Percentiles rank a stretch among this genome's conserved stretches.
These are phyloP conservation scores for Habrosyne pyritoides DNA, from an alignment of 2,888 invertebrate genomes.

Conservation along the genomic window DNA sequence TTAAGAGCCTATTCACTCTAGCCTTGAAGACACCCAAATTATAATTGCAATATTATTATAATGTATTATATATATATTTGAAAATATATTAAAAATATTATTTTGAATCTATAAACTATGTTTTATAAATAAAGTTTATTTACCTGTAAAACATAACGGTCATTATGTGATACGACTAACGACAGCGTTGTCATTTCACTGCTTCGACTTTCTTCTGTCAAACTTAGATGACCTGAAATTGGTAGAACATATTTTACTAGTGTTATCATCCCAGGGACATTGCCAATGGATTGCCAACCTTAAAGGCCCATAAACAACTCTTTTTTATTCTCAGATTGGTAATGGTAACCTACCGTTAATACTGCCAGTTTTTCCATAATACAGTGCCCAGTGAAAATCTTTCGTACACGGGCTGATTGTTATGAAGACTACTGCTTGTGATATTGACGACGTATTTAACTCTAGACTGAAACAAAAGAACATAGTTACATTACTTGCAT, in stretches of 20 bases:
- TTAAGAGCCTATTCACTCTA: too few relatives aligned
- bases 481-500: too few relatives aligned
- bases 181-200: constrained; percentile 58
- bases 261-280: too few relatives aligned
- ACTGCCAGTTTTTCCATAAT: constrained; percentile 50
- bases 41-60: too few relatives aligned
- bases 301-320: too few relatives aligned
- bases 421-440: constrained; percentile 60
- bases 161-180: constrained; percentile 54
- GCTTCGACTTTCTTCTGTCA: constrained; percentile 53
- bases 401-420: constrained; percentile 71
- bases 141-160: constrained; percentile 74
- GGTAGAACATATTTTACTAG: constrained; percentile 9
- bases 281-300: too few relatives aligned
- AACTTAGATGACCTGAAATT: constrained; percentile 53
- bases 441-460: constrained; percentile 65
- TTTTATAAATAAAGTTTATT: too few relatives aligned
- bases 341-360: neutral
- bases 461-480: constrained; percentile 64
- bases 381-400: constrained; percentile 69
- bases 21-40: too few relatives aligned
- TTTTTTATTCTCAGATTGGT: too few relatives aligned
- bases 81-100: too few relatives aligned
- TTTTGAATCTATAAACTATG: too few relatives aligned
- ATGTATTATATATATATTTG: too few relatives aligned